Conservation (phyloP, 2,888 invertebrate species). For the Aplocera efformata region DNA sequence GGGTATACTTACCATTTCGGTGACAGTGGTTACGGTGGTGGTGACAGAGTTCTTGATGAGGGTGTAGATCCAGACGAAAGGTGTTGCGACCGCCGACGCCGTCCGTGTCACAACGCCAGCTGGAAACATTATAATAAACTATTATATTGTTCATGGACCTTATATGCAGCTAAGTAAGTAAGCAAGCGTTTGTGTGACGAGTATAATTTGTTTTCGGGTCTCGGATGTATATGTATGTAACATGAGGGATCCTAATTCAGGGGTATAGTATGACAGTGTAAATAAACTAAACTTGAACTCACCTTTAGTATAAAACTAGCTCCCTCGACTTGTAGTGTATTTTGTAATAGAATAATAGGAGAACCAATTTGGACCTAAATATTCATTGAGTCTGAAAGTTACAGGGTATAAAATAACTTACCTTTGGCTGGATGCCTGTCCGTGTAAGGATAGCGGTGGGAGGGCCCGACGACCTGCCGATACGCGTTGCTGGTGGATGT, state of each 20-base stretch:
- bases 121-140: conserved; percentile 33
- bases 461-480: conserved; percentile 52
- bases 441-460: conserved; percentile 66
- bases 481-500: conserved; percentile 44
- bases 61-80: conserved; percentile 64
- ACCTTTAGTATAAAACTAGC: too few species aligned
- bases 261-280: too few species aligned
- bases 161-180: too few species aligned
- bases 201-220: too few species aligned
- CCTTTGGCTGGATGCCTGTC: conserved; percentile 56
- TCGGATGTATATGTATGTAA: too few species aligned
- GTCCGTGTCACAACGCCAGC: conserved; percentile 47
- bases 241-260: too few species aligned
- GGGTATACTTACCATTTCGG: conserved; percentile 66
- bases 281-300: too few species aligned
- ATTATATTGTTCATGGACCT: too few species aligned
- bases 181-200: too few species aligned
- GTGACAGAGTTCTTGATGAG: conserved; percentile 53
- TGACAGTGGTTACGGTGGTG: conserved; percentile 65
- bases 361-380: too few species aligned
- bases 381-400: neutral
- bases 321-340: too few species aligned
- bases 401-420: conserved; percentile 20
- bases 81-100: conserved; percentile 47
- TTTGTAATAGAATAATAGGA: too few species aligned